Evolutionary conservation across 2,888 invertebrate species (phyloP).

Genomic region (Dicyrtomina minuta): DNA sequence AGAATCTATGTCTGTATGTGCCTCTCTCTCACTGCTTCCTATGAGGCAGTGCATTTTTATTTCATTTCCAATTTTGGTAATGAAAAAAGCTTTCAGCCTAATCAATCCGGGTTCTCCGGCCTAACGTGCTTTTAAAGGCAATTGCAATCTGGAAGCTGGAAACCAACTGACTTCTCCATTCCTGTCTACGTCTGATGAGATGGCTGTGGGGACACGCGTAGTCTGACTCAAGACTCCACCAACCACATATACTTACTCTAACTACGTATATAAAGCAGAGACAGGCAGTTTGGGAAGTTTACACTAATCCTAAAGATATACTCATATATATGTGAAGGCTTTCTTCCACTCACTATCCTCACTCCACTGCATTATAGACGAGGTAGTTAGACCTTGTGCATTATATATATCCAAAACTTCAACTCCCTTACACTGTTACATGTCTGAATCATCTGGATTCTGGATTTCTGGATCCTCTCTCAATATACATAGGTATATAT

Average conservation of each 20-base stretch:
- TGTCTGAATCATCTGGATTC: too few relatives aligned
- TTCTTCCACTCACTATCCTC: background rate
- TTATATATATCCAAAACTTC: too few relatives aligned
- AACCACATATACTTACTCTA: background rate
- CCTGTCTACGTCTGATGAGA: constrained; percentile 20
- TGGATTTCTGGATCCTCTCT: too few relatives aligned
- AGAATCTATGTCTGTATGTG: background rate
- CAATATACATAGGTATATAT: background rate
- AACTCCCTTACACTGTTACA: too few relatives aligned
- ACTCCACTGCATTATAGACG: background rate
- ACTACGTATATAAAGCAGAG: background rate
- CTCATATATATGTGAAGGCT: too few relatives aligned
- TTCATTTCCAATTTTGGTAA: constrained; percentile 53
- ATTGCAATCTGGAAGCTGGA: constrained; percentile 44
- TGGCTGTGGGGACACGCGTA: constrained; percentile 16
- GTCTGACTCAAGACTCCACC: background rate
- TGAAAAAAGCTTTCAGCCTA: constrained; percentile 54
- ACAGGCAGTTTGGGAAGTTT: too few relatives aligned
- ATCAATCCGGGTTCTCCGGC: constrained; percentile 47
- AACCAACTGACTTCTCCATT: constrained; percentile 31
- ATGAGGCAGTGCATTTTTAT: constrained; percentile 45
- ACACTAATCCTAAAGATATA: background rate
- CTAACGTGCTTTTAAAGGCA: constrained; percentile 51
- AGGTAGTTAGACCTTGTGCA: too few relatives aligned
- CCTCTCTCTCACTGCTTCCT: constrained; percentile 31